Evolutionary conservation across 2,888 invertebrate species (phyloP).

Genomic region (Xanthostigma xanthostigma): DNA sequence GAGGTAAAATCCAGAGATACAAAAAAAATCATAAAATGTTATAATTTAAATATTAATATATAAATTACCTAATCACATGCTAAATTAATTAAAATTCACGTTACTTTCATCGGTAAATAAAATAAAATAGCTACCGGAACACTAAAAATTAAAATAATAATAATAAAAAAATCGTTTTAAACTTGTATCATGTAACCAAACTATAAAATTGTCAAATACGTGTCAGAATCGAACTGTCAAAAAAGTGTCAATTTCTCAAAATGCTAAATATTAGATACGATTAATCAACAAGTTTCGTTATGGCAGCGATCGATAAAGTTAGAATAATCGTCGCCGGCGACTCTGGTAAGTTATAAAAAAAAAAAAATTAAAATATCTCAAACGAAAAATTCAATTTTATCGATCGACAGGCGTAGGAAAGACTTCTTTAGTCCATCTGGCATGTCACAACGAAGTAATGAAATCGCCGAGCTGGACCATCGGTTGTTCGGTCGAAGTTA

Average conservation of each 20-base stretch:
- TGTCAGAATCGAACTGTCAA: too few relatives aligned
- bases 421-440: slow-evolving; percentile 82
- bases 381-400: slow-evolving; percentile 5
- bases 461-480: slow-evolving; percentile 88
- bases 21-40: too few relatives aligned
- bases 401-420: slow-evolving; percentile 77
- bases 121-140: too few relatives aligned
- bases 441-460: slow-evolving; percentile 76
- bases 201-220: too few relatives aligned
- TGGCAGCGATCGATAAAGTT: slow-evolving; percentile 79
- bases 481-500: slow-evolving; percentile 90
- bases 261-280: slow-evolving; percentile 2
- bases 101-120: too few relatives aligned
- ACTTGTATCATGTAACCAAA: too few relatives aligned
- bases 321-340: slow-evolving; percentile 86
- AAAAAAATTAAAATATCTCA: slow-evolving; percentile 4
- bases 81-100: too few relatives aligned
- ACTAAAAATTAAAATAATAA: too few relatives aligned
- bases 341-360: slow-evolving; percentile 44
- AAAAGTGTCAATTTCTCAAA: neutral
- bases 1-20: too few relatives aligned
- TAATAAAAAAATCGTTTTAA: too few relatives aligned
- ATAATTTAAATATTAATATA: too few relatives aligned
- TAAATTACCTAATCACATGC: too few relatives aligned
- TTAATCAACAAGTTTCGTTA: slow-evolving; percentile 21